Conservation (phyloP, 2,113 vertebrate species). For the Dolichallabes microphthalmus region DNA sequence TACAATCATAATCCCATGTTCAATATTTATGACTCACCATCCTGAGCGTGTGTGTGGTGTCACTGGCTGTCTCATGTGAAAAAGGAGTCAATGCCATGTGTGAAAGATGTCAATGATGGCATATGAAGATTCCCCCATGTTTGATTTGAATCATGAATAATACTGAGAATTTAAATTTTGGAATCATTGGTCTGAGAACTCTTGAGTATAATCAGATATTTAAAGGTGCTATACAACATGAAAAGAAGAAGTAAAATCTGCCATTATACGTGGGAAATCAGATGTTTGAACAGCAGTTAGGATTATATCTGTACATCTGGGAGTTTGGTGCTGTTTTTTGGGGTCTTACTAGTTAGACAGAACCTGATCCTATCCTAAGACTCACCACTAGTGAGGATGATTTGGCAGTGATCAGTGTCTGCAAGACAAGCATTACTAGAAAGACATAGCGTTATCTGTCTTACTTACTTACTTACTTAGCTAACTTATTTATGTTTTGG, state of each 20-base stretch:
- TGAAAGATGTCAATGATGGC: not conserved
- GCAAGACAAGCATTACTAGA: constrained; percentile 34
- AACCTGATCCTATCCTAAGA: constrained; percentile 29
- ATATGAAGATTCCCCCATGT: not conserved
- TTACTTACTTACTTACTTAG: not conserved
- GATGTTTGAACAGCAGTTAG: not conserved
- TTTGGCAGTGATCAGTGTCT: constrained; percentile 22
- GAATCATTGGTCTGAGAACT: too few species aligned
- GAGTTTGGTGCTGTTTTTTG: constrained; percentile 6
- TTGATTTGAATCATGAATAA: not conserved
- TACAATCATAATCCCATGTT: not conserved
- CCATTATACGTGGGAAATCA: not conserved
- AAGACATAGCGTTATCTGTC: not conserved
- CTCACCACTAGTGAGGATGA: not conserved
- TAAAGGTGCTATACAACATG: not conserved
- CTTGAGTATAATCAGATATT: not conserved
- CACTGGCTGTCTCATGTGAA: not conserved
- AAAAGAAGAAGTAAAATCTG: not conserved
- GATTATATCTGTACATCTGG: not conserved
- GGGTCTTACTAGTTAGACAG: not conserved
- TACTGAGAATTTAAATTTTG: not conserved
- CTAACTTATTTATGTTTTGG: constrained; percentile 26
- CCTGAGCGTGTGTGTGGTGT: not conserved
- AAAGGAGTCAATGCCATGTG: not conserved
- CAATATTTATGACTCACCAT: not conserved